phyloP scores from a whole-genome alignment of 1,140 invertebrate species.

The Papilio helenus region DNA sequence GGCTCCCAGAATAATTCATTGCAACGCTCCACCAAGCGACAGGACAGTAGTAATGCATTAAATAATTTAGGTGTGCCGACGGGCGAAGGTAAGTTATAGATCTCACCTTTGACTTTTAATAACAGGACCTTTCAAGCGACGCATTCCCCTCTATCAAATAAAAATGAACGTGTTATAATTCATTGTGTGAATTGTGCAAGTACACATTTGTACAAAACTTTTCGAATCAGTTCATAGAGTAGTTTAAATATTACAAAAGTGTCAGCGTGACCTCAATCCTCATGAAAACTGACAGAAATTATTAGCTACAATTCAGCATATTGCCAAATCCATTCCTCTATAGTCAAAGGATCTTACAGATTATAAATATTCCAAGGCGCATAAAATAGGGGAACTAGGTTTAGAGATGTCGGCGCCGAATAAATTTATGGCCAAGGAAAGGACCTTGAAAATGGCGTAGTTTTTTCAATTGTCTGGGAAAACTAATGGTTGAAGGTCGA shows the following conservation, averaged over 20 bases:
- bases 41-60: conserved; percentile 80
- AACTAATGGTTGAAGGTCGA: not conserved
- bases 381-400: conserved; percentile 27
- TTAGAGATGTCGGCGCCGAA: not conserved
- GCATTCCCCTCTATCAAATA: not conserved
- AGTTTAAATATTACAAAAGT: too few relatives aligned
- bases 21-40: conserved; percentile 82
- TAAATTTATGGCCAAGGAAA: conserved; percentile 10
- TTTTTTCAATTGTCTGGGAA: not conserved
- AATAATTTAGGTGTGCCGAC: conserved; percentile 72
- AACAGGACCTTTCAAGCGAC: not conserved
- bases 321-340: not conserved
- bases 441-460: conserved; percentile 5
- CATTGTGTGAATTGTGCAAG: too few relatives aligned
- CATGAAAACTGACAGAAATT: too few relatives aligned
- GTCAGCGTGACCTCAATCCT: not conserved
- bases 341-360: not conserved
- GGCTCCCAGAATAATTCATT: conserved; percentile 84
- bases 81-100: conserved; percentile 53
- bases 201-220: too few relatives aligned
- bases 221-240: too few relatives aligned
- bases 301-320: too few relatives aligned
- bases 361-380: conserved; percentile 27
- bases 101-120: not conserved
- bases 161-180: not conserved